These are phyloP conservation scores for Cephus pulcher DNA, from an alignment of 2,888 invertebrate species.

Conservation along the genomic window DNA sequence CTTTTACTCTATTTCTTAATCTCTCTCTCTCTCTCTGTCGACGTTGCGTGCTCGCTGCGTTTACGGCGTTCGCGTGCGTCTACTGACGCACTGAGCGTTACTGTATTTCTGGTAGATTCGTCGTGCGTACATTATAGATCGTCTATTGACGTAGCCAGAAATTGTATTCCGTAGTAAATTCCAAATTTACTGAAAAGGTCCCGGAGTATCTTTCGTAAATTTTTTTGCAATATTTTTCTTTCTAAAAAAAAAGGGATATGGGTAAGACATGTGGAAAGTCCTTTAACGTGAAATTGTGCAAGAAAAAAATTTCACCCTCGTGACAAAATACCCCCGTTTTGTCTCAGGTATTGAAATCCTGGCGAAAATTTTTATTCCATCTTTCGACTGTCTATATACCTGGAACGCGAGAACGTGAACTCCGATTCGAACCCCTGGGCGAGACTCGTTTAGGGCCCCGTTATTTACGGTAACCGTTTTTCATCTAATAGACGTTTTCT, in stretches of 20 bases:
- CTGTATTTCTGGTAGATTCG: neutral
- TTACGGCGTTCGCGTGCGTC: neutral
- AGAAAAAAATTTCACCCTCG: neutral
- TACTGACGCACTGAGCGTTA: neutral
- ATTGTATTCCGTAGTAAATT: neutral
- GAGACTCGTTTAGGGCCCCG: slow-evolving; percentile 35
- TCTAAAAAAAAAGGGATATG: neutral
- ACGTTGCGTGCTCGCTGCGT: neutral
- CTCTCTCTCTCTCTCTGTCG: neutral
- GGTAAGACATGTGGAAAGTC: neutral
- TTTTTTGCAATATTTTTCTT: neutral
- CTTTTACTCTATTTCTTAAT: slow-evolving; percentile 2
- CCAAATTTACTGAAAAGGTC: neutral
- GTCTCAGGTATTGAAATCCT: neutral
- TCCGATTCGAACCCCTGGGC: slow-evolving; percentile 45
- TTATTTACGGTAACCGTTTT: slow-evolving; percentile 56
- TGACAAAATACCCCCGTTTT: neutral
- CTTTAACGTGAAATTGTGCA: neutral
- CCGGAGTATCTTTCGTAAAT: neutral
- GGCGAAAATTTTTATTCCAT: neutral
- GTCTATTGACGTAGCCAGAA: neutral
- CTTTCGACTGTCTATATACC: slow-evolving; percentile 32
- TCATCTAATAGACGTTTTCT: slow-evolving; percentile 56
- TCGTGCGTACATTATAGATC: neutral
- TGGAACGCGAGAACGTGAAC: slow-evolving; percentile 49